Conservation (phyloP, 2,888 invertebrate genomes). For the Eristalis tenax region DNA sequence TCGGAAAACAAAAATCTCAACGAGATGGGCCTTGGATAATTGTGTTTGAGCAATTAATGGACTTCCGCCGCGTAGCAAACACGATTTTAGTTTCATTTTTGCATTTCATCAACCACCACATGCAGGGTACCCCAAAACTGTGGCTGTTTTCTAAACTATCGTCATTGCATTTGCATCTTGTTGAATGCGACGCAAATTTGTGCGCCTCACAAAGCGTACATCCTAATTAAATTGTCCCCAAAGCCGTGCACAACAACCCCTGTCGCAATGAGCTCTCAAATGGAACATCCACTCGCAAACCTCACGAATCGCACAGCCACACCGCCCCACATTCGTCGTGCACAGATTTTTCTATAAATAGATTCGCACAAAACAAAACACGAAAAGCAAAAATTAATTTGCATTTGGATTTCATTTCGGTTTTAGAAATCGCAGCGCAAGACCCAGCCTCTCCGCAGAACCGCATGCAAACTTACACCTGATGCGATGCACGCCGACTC, state of each 20-base stretch:
- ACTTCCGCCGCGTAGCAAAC: background rate
- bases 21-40: no score
- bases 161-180: background rate
- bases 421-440: conserved; percentile 49
- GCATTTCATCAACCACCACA: background rate
- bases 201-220: background rate
- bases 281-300: conserved; percentile 24
- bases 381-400: conserved; percentile 38
- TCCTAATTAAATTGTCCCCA: background rate
- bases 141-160: background rate
- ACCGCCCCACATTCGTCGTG: conserved; percentile 36
- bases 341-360: conserved; percentile 59
- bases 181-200: background rate
- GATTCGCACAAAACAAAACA: conserved; percentile 16
- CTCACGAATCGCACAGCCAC: conserved; percentile 35
- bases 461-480: conserved; percentile 53
- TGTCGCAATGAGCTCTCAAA: conserved; percentile 50
- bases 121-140: background rate
- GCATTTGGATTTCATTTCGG: conserved; percentile 61
- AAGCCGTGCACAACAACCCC: background rate
- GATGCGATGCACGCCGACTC: conserved; percentile 22
- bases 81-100: background rate
- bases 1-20: no score
- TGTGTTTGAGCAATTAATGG: no score
- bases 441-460: conserved; percentile 41